Conservation (phyloP, 2,888 invertebrate genomes). For the Hirtodrosophila trivittata region DNA sequence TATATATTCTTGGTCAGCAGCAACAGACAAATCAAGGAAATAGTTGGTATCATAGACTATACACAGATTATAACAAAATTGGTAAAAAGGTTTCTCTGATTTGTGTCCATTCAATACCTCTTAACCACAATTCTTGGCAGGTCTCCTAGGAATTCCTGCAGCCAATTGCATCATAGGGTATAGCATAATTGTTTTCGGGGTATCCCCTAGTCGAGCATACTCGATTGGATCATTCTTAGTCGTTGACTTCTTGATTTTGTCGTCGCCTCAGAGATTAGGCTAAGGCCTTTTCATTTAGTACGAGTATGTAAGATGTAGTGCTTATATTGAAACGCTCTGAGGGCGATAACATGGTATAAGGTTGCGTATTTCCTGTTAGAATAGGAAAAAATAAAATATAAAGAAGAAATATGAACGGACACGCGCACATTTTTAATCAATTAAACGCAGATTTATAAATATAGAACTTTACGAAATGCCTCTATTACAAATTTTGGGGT, state of each 20-base stretch:
- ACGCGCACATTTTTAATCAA: slow-evolving; percentile 23
- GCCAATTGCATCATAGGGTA: too few species aligned
- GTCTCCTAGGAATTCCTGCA: too few species aligned
- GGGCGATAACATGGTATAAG: slow-evolving; percentile 79
- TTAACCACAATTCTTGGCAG: too few species aligned
- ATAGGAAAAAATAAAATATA: slow-evolving; percentile 31
- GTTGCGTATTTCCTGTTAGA: slow-evolving; percentile 81
- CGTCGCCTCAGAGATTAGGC: slow-evolving; percentile 72
- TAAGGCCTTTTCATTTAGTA: slow-evolving; percentile 74
- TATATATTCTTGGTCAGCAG: too few species aligned
- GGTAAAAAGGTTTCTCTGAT: too few species aligned
- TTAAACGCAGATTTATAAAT: slow-evolving; percentile 67
- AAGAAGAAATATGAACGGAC: not conserved
- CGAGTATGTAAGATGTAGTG: too few species aligned
- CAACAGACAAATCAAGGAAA: too few species aligned
- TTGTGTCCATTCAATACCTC: too few species aligned
- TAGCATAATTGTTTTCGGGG: too few species aligned
- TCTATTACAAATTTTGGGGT: slow-evolving; percentile 54
- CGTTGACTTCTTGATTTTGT: slow-evolving; percentile 49
- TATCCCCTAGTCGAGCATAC: too few species aligned
- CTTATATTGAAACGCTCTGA: slow-evolving; percentile 16
- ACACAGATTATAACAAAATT: too few species aligned
- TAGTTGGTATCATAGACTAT: too few species aligned
- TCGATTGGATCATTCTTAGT: slow-evolving; percentile 16
- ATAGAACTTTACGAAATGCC: slow-evolving; percentile 64